Percentiles rank a stretch among this genome's conserved stretches.
Conservation (phyloP, 2,888 invertebrate species). For the Hypomecis punctinalis region DNA sequence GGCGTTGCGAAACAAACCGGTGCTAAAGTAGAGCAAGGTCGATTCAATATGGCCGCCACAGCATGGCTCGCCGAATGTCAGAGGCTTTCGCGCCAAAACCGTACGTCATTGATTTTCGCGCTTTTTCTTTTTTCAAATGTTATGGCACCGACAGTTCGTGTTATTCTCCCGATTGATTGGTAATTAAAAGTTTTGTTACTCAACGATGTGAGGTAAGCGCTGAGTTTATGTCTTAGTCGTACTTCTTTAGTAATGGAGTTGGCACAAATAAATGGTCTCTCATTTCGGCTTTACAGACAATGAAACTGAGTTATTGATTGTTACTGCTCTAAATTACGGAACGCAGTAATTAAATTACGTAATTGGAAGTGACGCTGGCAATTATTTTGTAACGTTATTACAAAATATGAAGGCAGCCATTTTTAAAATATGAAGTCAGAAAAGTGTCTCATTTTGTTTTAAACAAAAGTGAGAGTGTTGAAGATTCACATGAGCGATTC, state of each 20-base stretch:
- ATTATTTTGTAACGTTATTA: slow-evolving; percentile 19
- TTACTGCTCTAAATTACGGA: slow-evolving; percentile 18
- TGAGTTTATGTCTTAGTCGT: not conserved
- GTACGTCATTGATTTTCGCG: slow-evolving; percentile 57
- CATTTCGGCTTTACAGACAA: slow-evolving; percentile 18
- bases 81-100: slow-evolving; percentile 71
- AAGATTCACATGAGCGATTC: slow-evolving; percentile 42
- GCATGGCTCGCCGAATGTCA: slow-evolving; percentile 74
- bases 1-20: slow-evolving; percentile 72
- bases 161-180: slow-evolving; percentile 15
- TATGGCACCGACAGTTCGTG: slow-evolving; percentile 17
- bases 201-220: slow-evolving; percentile 10
- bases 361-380: not conserved
- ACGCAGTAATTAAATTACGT: slow-evolving; percentile 16
- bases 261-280: slow-evolving; percentile 14
- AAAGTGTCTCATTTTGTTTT: slow-evolving; percentile 16
- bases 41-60: slow-evolving; percentile 70
- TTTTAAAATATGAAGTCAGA: slow-evolving; percentile 20
- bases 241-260: slow-evolving; percentile 2
- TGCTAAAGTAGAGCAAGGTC: slow-evolving; percentile 81
- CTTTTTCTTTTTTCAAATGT: slow-evolving; percentile 41
- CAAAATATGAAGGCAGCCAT: not conserved
- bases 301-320: slow-evolving; percentile 20
- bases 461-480: slow-evolving; percentile 36
- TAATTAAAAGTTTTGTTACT: slow-evolving; percentile 16